Percentiles rank a stretch among this genome's conserved stretches.
These are phyloP conservation scores for Prunella strophiata DNA, from an alignment of 2,797 vertebrate genomes.

Conservation along the genomic window DNA sequence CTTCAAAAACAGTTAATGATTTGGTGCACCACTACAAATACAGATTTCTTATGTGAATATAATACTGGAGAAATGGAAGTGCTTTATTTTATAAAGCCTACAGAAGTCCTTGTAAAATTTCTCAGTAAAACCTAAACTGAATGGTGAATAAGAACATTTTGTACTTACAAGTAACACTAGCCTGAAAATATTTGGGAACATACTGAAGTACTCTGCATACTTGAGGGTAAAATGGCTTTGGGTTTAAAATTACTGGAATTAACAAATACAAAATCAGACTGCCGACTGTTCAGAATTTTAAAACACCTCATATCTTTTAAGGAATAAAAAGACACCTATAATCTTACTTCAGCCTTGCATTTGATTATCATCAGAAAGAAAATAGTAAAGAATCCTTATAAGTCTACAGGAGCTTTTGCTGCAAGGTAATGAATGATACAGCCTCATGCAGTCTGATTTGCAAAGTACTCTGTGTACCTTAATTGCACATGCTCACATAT, in stretches of 20 bases:
- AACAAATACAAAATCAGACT: not conserved
- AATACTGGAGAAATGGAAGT: not conserved
- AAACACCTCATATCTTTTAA: rapidly evolving
- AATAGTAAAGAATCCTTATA: not conserved
- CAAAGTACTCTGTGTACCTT: not conserved
- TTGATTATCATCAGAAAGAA: not conserved
- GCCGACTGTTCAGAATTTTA: not conserved
- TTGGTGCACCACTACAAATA: not conserved
- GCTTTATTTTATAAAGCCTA: not conserved
- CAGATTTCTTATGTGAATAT: not conserved
- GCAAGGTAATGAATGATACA: not conserved
- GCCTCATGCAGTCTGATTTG: not conserved
- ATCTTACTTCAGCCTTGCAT: not conserved
- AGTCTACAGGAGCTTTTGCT: not conserved
- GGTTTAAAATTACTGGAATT: not conserved
- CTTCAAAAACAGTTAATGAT: not conserved
- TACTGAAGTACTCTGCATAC: not conserved
- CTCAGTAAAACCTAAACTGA: not conserved
- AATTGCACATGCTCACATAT: not conserved
- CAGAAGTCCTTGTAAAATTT: not conserved
- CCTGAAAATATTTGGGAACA: not conserved
- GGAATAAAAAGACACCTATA: not conserved
- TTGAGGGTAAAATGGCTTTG: not conserved
- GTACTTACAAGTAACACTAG: not conserved
- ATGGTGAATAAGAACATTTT: not conserved